Conservation (phyloP, 2,113 vertebrate species). For the Gopherus evgoodei region DNA sequence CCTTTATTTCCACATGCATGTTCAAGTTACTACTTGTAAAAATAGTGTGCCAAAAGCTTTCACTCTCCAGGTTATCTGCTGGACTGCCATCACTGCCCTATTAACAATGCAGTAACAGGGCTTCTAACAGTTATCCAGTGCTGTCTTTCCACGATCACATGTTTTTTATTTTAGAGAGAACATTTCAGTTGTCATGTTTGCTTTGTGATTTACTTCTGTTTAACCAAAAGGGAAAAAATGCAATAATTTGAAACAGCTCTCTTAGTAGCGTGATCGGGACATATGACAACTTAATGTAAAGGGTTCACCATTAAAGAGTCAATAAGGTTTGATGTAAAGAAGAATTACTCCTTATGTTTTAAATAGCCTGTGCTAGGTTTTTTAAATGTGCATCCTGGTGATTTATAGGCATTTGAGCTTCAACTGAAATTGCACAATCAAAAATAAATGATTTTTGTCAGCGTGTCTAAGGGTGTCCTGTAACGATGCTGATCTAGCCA, state of each 20-base stretch:
- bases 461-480: not conserved
- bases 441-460: not conserved
- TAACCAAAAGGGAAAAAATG: not conserved
- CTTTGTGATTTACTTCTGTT: conserved; percentile 61
- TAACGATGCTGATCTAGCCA: rapidly evolving
- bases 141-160: conserved; percentile 33
- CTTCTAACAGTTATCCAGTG: conserved; percentile 23
- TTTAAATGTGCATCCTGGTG: conserved; percentile 58
- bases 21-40: not conserved
- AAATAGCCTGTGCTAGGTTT: conserved; percentile 7
- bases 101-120: not conserved
- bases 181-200: conserved; percentile 54
- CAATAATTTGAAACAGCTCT: conserved; percentile 61
- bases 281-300: conserved; percentile 46
- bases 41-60: not conserved
- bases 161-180: conserved; percentile 60
- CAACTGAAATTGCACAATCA: not conserved
- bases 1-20: not conserved
- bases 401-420: conserved; percentile 51
- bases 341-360: not conserved
- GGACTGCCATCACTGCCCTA: not conserved
- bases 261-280: conserved; percentile 56
- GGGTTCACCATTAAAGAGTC: not conserved
- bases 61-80: not conserved
- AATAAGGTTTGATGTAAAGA: not conserved